These are phyloP conservation scores for Turritopsis dohrnii DNA, from an alignment of 30 jellyfish, hydroid and myxozoan species.

Conservation along the genomic window DNA sequence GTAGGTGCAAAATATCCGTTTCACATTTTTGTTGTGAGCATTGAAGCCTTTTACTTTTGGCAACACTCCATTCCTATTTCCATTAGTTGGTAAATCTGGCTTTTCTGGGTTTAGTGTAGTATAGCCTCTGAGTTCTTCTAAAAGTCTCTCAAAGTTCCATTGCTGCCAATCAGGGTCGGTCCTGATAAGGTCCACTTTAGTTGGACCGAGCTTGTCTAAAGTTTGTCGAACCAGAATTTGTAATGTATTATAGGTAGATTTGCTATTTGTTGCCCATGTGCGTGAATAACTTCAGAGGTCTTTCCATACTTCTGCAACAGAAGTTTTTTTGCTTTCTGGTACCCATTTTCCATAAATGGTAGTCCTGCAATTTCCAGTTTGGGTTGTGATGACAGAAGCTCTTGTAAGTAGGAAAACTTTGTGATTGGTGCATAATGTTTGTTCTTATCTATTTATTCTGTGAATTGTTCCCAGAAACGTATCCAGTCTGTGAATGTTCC, in stretches of 20 bases:
- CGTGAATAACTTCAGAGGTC: constrained; percentile 24
- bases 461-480: too few species aligned
- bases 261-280: too few species aligned
- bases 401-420: constrained; percentile 28
- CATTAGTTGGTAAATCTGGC: too few species aligned
- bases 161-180: constrained; percentile 38
- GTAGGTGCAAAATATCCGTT: too few species aligned
- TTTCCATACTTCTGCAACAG: constrained; percentile 28
- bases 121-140: constrained; percentile 20
- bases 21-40: too few species aligned
- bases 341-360: constrained; percentile 46
- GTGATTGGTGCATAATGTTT: constrained; percentile 18
- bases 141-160: constrained; percentile 27
- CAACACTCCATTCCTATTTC: too few species aligned
- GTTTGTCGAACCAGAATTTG: constrained; percentile 37
- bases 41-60: too few species aligned
- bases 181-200: constrained; percentile 8
- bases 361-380: constrained; percentile 48
- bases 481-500: constrained; percentile 51
- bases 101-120: constrained; percentile 32
- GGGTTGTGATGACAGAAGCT: constrained; percentile 31
- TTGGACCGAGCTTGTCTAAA: constrained; percentile 40
- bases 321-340: constrained; percentile 22
- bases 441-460: constrained; percentile 52
- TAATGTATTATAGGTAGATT: too few species aligned